A percentile compares a stretch with the other conserved stretches of the same genome.
Evolutionary conservation across 1,140 invertebrate genomes (phyloP).

Genomic region (Oreohelix idahoensis): DNA sequence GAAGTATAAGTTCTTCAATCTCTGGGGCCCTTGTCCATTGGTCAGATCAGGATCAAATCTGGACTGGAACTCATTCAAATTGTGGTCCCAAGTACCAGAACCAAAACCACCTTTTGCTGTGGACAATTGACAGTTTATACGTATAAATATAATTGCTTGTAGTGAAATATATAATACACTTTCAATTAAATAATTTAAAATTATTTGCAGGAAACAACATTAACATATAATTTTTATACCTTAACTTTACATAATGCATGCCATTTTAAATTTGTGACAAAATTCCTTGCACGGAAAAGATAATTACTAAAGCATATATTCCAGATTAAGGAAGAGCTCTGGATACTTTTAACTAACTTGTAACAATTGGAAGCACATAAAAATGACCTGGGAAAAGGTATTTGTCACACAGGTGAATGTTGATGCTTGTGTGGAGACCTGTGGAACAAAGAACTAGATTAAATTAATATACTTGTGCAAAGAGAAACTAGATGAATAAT

Average conservation of each 20-base stretch:
- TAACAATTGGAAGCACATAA: not conserved
- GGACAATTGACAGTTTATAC: not conserved
- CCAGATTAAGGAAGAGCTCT: too few relatives aligned
- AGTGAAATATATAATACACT: not conserved
- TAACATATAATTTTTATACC: too few relatives aligned
- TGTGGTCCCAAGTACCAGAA: conserved; percentile 84
- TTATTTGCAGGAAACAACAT: too few relatives aligned
- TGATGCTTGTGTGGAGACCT: conserved; percentile 97
- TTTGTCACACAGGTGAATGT: conserved; percentile 93
- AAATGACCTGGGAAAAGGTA: conserved; percentile 83
- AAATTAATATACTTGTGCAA: too few relatives aligned
- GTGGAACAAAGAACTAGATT: too few relatives aligned
- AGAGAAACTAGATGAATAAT: too few relatives aligned
- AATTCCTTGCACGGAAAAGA: too few relatives aligned
- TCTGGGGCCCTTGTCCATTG: conserved; percentile 89
- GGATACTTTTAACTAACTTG: too few relatives aligned
- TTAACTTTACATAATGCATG: too few relatives aligned
- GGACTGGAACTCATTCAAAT: conserved; percentile 88
- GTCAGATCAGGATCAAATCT: conserved; percentile 92
- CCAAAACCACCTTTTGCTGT: conserved; percentile 54
- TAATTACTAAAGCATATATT: too few relatives aligned
- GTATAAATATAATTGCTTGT: not conserved
- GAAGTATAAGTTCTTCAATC: conserved; percentile 98
- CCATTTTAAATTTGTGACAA: too few relatives aligned
- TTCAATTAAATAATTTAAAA: too few relatives aligned